Conservation (phyloP, 2,888 invertebrate genomes). For the Leptarthrus brevirostris region DNA sequence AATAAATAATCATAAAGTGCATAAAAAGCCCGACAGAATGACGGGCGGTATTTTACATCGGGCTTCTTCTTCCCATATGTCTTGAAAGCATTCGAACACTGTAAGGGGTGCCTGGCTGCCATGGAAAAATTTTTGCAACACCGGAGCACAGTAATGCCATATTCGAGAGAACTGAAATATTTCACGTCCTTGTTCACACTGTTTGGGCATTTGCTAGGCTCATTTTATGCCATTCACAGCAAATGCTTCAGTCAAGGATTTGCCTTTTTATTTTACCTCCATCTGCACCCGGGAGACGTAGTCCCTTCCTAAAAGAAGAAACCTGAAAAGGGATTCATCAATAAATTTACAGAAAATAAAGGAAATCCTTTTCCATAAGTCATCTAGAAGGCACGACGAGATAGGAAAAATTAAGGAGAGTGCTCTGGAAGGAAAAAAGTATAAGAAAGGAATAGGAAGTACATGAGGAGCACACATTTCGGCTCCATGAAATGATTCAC, state of each 20-base stretch:
- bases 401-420: slow-evolving; percentile 40
- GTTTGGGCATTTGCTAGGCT: slow-evolving; percentile 16
- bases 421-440: neutral
- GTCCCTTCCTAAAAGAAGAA: neutral
- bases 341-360: slow-evolving; percentile 51
- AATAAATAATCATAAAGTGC: slow-evolving; percentile 50
- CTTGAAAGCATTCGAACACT: neutral
- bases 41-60: too few species aligned
- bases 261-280: slow-evolving; percentile 23
- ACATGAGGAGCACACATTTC: slow-evolving; percentile 16
- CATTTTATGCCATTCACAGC: slow-evolving; percentile 43
- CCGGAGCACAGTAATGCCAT: neutral
- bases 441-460: neutral
- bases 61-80: slow-evolving; percentile 14
- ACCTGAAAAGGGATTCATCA: slow-evolving; percentile 44
- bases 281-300: neutral
- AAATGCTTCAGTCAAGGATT: slow-evolving; percentile 42
- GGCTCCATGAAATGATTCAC: slow-evolving; percentile 22
- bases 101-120: neutral
- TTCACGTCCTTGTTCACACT: neutral
- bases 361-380: slow-evolving; percentile 48
- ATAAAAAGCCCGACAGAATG: slow-evolving; percentile 15
- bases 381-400: slow-evolving; percentile 12
- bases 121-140: slow-evolving; percentile 18
- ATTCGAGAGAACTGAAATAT: neutral